Percentiles rank a stretch among this genome's conserved stretches.
Conservation (phyloP, 2,888 invertebrate species). For the Drosophila austrosaltans region DNA sequence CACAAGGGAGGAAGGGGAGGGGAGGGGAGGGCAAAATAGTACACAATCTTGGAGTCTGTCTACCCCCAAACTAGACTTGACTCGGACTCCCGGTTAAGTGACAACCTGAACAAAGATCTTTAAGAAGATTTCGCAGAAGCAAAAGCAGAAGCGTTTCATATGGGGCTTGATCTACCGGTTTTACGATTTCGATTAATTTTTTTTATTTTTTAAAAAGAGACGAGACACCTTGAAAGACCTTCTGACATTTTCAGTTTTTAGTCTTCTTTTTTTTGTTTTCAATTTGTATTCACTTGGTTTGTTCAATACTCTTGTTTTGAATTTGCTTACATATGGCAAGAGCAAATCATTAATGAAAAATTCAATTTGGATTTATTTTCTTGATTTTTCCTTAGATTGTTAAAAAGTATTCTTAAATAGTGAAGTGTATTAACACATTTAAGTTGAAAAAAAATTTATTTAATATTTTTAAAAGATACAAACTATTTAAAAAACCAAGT, state of each 20-base stretch:
- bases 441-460: too few species aligned
- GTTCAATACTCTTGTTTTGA: too few species aligned
- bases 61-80: constrained; percentile 15
- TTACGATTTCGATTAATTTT: constrained; percentile 31
- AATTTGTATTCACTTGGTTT: not conserved
- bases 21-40: not conserved
- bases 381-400: too few species aligned
- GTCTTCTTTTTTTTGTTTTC: not conserved
- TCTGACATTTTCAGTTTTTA: constrained; percentile 60
- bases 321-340: too few species aligned
- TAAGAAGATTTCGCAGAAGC: constrained; percentile 50
- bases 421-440: too few species aligned
- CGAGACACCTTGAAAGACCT: constrained; percentile 51
- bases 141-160: constrained; percentile 14
- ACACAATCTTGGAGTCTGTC: constrained; percentile 25
- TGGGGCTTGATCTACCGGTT: constrained; percentile 61
- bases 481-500: too few species aligned
- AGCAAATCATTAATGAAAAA: too few species aligned
- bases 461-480: too few species aligned
- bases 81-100: constrained; percentile 22
- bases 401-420: too few species aligned
- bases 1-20: not conserved
- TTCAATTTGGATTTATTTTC: too few species aligned
- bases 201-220: constrained; percentile 13
- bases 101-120: constrained; percentile 12